A percentile compares a stretch with the other conserved stretches of the same genome.
Conservation (phyloP, 2,797 vertebrate genomes). For the Alca torda region DNA sequence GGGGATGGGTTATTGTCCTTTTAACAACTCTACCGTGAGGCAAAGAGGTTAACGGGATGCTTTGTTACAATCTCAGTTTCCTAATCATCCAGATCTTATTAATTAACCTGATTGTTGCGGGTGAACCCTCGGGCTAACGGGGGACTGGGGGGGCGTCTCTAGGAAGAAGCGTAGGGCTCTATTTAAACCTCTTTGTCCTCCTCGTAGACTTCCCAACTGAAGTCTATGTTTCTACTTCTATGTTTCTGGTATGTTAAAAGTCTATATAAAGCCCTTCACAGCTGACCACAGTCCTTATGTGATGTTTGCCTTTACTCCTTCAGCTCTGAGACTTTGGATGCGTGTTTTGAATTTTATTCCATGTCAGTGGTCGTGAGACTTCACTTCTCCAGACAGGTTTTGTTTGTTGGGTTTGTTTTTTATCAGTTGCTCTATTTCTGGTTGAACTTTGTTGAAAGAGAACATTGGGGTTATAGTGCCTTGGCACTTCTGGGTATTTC, state of each 20-base stretch:
- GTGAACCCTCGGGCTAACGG: background rate
- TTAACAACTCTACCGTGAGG: accelerated
- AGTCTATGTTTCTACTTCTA: too few relatives aligned
- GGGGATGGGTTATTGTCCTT: background rate
- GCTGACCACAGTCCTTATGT: background rate
- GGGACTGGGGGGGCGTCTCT: background rate
- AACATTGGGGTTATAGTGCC: accelerated
- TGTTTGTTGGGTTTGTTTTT: background rate
- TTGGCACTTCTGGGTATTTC: background rate
- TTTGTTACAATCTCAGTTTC: background rate
- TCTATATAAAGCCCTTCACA: background rate
- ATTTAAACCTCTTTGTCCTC: background rate
- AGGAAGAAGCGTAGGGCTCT: accelerated
- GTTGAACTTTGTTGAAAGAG: background rate
- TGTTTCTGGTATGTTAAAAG: background rate
- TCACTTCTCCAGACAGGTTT: background rate
- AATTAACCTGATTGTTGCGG: background rate
- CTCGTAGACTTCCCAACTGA: accelerated
- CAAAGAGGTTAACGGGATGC: background rate
- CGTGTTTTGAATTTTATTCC: background rate
- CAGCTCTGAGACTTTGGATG: background rate
- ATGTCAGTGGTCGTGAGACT: background rate
- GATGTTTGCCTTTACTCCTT: background rate
- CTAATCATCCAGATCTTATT: accelerated
- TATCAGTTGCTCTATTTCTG: background rate